Evolutionary conservation across 92 coral and sea anemone species (phyloP), one percentile per base, ranked within the genome.

Genomic region (Phymanthus crucifer): DNA sequence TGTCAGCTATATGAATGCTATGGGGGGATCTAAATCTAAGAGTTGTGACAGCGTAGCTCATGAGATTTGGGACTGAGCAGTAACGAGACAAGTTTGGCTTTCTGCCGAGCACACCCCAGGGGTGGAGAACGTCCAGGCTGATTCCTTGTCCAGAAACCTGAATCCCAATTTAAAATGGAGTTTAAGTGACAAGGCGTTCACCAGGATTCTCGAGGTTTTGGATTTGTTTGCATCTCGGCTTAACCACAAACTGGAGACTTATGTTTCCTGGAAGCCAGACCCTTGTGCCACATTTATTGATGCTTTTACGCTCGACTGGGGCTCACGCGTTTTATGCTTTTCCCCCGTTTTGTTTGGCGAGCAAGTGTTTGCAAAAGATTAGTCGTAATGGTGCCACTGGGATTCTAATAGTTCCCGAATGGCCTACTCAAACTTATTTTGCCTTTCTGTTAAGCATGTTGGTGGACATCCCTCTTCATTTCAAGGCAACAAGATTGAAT

Each of bases 361-460:
- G 57, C 57, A 48, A 12, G 57, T 48, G 57, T 12, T 48, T 48
- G 16, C 57, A 48, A 18, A 48, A 48, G 16, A 48, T 48, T 48
- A 48, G 57, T 6, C 57, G 16, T 48, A 12, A 12, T 6, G 57
- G 57, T 48, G 57, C 57, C 57, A 48, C 57, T 48, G 57, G 57
- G 16, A 48, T 48, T 48, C 57, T 48, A 48, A 12, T 48, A 17
- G 57, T 48, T 57, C 29, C 66, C 3, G 27, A 81, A 38, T 33
- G 88, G 23, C 48, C 68, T 76, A 8, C 69, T 76, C 43, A 38
- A 26, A 37, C 78, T 48, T 33, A 74, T 36, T 24, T 23, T 71
- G 75, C 47, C 32, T 71, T 47, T 71, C 50, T 71, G 24, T 71
- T 71, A 71, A 71, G 43, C 37, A 71, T 71, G 75, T 32, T 71